Evolutionary conservation across 2,888 invertebrate species (phyloP).

Genomic region (Eurytoma adleriae): DNA sequence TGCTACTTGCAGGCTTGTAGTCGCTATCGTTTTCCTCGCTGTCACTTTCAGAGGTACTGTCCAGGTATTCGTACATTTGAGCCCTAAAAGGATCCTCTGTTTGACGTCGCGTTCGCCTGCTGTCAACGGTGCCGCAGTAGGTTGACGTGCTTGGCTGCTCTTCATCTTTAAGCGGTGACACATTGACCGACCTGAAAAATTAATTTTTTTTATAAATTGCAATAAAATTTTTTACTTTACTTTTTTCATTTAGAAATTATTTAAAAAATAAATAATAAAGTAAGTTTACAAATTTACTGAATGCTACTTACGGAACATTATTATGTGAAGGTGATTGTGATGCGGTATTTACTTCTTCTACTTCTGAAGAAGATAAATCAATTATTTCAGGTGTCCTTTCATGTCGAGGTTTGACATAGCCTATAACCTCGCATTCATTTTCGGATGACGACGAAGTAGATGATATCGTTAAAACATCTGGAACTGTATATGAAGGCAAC

Average conservation of each 20-base stretch:
- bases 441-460: conserved; percentile 75
- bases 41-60: conserved; percentile 53
- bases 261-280: conserved; percentile 1
- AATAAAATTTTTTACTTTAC: background rate
- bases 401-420: conserved; percentile 82
- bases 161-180: conserved; percentile 29
- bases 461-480: conserved; percentile 68
- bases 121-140: background rate
- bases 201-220: background rate
- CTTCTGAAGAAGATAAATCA: conserved; percentile 79
- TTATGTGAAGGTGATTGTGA: background rate
- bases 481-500: conserved; percentile 58
- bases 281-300: too few relatives aligned
- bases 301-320: conserved; percentile 38
- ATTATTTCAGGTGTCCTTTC: conserved; percentile 83
- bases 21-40: conserved; percentile 62
- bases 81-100: conserved; percentile 15
- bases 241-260: background rate
- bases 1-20: conserved; percentile 57
- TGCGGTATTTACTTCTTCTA: conserved; percentile 71
- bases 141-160: conserved; percentile 58
- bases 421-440: conserved; percentile 81
- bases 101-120: conserved; percentile 35
- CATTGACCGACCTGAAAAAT: too few relatives aligned
- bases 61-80: conserved; percentile 25